Conservation (phyloP, 2,888 invertebrate species). For the Erebia epiphron region DNA sequence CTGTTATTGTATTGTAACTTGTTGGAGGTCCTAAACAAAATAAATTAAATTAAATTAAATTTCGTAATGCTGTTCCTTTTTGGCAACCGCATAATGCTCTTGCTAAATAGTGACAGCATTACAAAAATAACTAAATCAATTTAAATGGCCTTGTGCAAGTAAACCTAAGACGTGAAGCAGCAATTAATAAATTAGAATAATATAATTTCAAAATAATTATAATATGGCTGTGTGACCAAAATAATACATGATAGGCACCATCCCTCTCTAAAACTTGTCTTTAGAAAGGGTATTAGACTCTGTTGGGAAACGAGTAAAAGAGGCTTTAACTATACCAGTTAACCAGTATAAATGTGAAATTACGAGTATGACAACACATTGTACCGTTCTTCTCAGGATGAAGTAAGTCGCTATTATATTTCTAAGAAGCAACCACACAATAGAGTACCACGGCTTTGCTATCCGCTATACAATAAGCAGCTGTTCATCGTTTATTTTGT, state of each 20-base stretch:
- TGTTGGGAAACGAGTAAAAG: slow-evolving; percentile 1
- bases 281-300: not conserved
- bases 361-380: slow-evolving; percentile 75
- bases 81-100: too few relatives aligned
- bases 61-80: too few relatives aligned
- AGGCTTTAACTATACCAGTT: slow-evolving; percentile 41
- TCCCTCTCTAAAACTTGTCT: not conserved
- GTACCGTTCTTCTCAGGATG: slow-evolving; percentile 69
- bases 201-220: not conserved
- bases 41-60: too few relatives aligned
- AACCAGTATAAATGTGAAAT: slow-evolving; percentile 63
- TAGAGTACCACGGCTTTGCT: slow-evolving; percentile 70
- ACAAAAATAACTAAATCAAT: too few relatives aligned
- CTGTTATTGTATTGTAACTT: too few relatives aligned
- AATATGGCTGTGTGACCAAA: not conserved
- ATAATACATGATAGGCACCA: too few relatives aligned
- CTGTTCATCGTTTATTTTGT: slow-evolving; percentile 67
- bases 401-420: slow-evolving; percentile 79
- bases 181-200: too few relatives aligned
- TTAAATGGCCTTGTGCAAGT: too few relatives aligned
- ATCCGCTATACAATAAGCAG: slow-evolving; percentile 78
- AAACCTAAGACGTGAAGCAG: too few relatives aligned
- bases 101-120: too few relatives aligned
- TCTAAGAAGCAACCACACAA: slow-evolving; percentile 68
- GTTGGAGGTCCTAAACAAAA: too few relatives aligned